These are phyloP conservation scores for Gisinianus flammeolus DNA, from an alignment of 2,888 invertebrate genomes.

Conservation along the genomic window DNA sequence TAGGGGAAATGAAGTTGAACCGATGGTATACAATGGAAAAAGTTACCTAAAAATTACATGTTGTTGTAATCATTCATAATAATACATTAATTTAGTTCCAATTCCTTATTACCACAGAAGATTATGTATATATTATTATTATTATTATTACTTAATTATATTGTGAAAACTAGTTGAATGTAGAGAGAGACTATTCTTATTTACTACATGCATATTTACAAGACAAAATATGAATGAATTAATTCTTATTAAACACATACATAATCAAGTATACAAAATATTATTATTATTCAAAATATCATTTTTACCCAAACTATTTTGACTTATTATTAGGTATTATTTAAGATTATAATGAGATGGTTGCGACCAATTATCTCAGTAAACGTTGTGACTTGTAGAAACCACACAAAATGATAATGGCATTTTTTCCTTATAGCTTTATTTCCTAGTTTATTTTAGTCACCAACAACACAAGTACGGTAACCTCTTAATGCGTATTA, in stretches of 20 bases:
- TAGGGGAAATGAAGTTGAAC: constrained; percentile 28
- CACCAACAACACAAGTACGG: neutral
- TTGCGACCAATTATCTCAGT: neutral
- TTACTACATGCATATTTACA: neutral
- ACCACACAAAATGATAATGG: constrained; percentile 4
- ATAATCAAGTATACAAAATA: neutral
- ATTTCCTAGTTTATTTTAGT: constrained; percentile 27
- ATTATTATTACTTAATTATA: neutral
- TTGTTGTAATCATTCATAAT: neutral
- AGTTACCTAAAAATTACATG: constrained; percentile 40
- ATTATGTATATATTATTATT: constrained; percentile 16
- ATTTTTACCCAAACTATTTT: neutral
- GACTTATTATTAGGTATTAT: neutral
- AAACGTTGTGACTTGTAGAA: constrained; percentile 1
- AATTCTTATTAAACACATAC: neutral
- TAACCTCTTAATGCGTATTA: neutral
- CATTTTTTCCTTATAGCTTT: constrained; percentile 32
- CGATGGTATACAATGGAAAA: constrained; percentile 47
- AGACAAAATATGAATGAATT: neutral
- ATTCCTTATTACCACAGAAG: neutral
- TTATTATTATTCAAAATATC: neutral
- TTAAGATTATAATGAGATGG: too few relatives aligned
- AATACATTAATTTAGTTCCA: neutral
- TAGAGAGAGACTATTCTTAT: neutral
- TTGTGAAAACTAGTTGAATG: neutral